Conservation (phyloP, 2,888 invertebrate species). For the Reticulitermes lucifugus region DNA sequence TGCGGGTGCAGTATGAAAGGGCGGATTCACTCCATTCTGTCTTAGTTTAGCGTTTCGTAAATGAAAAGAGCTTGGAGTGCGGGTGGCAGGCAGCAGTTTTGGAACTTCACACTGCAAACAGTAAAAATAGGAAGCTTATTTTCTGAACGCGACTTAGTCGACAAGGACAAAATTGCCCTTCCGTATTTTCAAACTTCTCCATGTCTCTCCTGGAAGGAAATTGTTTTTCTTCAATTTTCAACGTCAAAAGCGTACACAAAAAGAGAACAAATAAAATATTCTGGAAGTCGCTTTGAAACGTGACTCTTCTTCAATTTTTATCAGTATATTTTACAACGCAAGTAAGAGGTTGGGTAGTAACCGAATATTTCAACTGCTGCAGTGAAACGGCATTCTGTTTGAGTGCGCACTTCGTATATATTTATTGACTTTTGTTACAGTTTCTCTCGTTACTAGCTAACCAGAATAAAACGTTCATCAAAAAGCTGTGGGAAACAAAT, state of each 20-base stretch:
- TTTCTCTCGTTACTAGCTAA: no score
- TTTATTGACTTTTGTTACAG: no score
- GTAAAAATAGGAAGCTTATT: not conserved
- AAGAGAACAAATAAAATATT: not conserved
- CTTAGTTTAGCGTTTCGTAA: slow-evolving; percentile 4
- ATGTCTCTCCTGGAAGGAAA: not conserved
- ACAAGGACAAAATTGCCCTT: not conserved
- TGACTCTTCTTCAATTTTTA: not conserved
- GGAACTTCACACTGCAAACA: slow-evolving; percentile 10
- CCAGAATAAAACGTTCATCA: no score
- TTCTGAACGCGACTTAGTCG: not conserved
- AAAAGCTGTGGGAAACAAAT: no score
- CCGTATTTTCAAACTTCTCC: not conserved
- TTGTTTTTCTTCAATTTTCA: slow-evolving; percentile 19
- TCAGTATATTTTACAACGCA: no score
- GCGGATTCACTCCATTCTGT: no score
- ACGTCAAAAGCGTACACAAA: slow-evolving; percentile 11
- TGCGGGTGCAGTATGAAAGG: no score
- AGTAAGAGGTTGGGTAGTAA: no score
- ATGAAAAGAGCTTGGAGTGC: not conserved
- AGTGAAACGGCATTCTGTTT: no score
- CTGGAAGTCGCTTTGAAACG: not conserved
- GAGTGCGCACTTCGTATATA: no score
- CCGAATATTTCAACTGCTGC: no score
- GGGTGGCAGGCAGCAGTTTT: not conserved